phyloP scores from a whole-genome alignment of 2,888 invertebrate genomes.

The Venusia cambrica region DNA sequence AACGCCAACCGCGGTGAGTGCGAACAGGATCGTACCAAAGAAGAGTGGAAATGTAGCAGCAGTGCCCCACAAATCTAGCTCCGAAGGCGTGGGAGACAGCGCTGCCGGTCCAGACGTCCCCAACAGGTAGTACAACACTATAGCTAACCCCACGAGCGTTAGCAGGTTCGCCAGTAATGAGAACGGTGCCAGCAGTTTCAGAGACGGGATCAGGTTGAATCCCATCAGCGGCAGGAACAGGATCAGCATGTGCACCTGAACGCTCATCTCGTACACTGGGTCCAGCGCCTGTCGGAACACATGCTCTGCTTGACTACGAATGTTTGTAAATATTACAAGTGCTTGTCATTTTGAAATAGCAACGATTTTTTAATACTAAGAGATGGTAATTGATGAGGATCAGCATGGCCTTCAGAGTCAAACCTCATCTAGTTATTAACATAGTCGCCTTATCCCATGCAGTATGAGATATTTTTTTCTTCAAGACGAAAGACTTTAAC shows the following conservation, averaged over 20 bases:
- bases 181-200: slow-evolving; percentile 91
- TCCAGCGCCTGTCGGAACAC: slow-evolving; percentile 70
- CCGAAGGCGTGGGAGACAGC: slow-evolving; percentile 31
- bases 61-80: slow-evolving; percentile 83
- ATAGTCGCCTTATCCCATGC: no score
- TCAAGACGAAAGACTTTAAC: no score
- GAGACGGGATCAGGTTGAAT: slow-evolving; percentile 86
- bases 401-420: no score
- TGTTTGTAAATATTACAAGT: no score
- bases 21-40: slow-evolving; percentile 96
- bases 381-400: no score
- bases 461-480: no score
- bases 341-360: slow-evolving; percentile 1
- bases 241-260: slow-evolving; percentile 84
- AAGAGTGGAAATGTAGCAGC: slow-evolving; percentile 92
- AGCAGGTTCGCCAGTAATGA: slow-evolving; percentile 91
- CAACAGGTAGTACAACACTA: slow-evolving; percentile 88
- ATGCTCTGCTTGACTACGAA: no score
- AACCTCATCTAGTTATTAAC: no score
- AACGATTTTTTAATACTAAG: no score
- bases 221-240: slow-evolving; percentile 85
- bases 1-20: slow-evolving; percentile 91
- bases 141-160: slow-evolving; percentile 87
- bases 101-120: slow-evolving; percentile 84
- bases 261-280: slow-evolving; percentile 55